Percentiles rank a stretch among this genome's conserved stretches.
phyloP scores from a whole-genome alignment of 2,888 invertebrate species.

The Eilema depressum region DNA sequence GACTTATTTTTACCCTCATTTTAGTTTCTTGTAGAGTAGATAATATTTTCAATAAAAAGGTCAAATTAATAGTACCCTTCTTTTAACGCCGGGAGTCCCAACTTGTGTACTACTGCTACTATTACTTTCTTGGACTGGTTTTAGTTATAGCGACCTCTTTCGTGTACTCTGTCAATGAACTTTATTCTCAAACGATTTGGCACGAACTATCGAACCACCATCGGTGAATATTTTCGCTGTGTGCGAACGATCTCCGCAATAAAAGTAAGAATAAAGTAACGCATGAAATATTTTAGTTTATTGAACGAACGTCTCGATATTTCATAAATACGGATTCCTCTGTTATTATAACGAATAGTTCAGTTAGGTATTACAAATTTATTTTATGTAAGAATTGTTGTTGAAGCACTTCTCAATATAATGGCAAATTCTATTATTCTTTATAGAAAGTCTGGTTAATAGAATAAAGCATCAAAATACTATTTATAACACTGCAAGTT shows the following conservation, averaged over 20 bases:
- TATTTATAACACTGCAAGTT: not conserved
- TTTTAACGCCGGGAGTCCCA: too few species aligned
- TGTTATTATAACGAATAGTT: slow-evolving; percentile 49
- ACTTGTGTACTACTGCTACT: too few species aligned
- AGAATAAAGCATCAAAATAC: slow-evolving; percentile 3
- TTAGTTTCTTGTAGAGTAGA: too few species aligned
- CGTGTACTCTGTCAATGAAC: too few species aligned
- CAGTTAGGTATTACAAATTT: slow-evolving; percentile 46
- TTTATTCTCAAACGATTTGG: too few species aligned
- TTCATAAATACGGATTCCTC: slow-evolving; percentile 48
- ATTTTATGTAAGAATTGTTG: slow-evolving; percentile 47
- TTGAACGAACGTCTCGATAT: slow-evolving; percentile 36
- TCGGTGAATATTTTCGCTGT: slow-evolving; percentile 24
- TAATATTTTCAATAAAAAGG: too few species aligned
- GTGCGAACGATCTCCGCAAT: slow-evolving; percentile 50
- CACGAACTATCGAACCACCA: too few species aligned
- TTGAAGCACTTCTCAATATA: slow-evolving; percentile 38
- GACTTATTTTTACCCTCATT: too few species aligned
- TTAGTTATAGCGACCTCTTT: too few species aligned
- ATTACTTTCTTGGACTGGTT: too few species aligned
- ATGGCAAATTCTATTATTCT: slow-evolving; percentile 31
- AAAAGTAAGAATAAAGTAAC: slow-evolving; percentile 37
- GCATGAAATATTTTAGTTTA: slow-evolving; percentile 45
- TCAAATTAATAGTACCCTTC: too few species aligned
- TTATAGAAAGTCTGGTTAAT: not conserved